Evolutionary conservation across 2,113 vertebrate species (phyloP).

Genomic region (Pleuronectes platessa): DNA sequence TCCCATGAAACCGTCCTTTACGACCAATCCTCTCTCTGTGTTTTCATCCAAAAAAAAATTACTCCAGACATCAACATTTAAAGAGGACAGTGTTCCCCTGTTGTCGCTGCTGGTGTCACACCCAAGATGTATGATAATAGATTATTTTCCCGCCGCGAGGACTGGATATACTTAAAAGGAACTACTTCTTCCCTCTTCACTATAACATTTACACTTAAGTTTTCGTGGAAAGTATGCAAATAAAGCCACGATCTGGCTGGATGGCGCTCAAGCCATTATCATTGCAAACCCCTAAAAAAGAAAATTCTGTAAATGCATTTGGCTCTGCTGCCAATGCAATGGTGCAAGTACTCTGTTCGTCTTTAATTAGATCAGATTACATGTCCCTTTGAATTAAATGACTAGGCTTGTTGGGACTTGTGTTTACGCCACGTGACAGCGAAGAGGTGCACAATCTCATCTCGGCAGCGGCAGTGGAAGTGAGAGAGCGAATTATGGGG

Average conservation of each 20-base stretch:
- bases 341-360: conserved; percentile 42
- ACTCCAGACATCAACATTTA: not conserved
- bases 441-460: conserved; percentile 31
- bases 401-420: conserved; percentile 27
- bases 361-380: conserved; percentile 65
- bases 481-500: not conserved
- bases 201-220: conserved; percentile 14
- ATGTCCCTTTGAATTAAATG: conserved; percentile 45
- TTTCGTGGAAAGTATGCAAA: conserved; percentile 18
- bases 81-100: not conserved
- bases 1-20: not conserved
- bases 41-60: not conserved
- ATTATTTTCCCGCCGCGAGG: not conserved
- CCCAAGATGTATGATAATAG: not conserved
- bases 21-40: not conserved
- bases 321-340: conserved; percentile 35
- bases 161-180: not conserved
- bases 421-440: conserved; percentile 52
- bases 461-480: conserved; percentile 13
- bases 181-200: not conserved
- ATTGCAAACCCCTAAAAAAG: conserved; percentile 19
- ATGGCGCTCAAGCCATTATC: not conserved
- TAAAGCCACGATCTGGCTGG: conserved; percentile 13
- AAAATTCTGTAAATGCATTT: conserved; percentile 46
- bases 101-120: not conserved